Evolutionary conservation across 23 tunicate genomes (phyloP), one percentile per base, ranked within the genome.

Genomic region (Phallusia fumigata): DNA sequence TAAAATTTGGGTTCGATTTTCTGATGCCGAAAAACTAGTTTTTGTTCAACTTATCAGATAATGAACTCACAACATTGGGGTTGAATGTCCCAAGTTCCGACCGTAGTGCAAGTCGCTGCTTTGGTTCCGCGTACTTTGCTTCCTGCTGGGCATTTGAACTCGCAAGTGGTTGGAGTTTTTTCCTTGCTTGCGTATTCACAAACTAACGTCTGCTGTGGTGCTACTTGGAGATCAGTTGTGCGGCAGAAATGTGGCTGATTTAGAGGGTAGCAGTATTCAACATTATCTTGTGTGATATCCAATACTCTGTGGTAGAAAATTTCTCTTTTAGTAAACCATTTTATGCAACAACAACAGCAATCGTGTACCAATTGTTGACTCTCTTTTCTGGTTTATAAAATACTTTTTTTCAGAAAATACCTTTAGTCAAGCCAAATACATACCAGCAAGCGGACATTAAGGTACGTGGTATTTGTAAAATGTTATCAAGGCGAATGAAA

Each of bases 61-160:
- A 58, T 6, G 3, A 21, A 83, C 92, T 88, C 45, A 88, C 92
- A 88, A 30, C 92, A 88, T 49, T 49, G 65, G 15, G 92, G 87
- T 31, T 77, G 30, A 0, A 78, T 52, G 28, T 88, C 51, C 87
- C 87, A 88, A 13, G 65, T 83, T 26, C 92, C 92, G 15, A 22
- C 51, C 30, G 51, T 79, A 0, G 32, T 33, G 77, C 95, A 90
- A 0, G 24, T 33, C 0, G 82, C 78, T 34, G 36, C 76, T 58
- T 84, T 90, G 40, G 74, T 88, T 18, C 84, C 86, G 36, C 84
- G 50, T 0, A 85, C 84, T 40, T 81, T 79, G 21, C 76, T 77
- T 11, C 95, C 95, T 3, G 69, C 33, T 0, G 95, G 95, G 52
- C 95, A 90, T 11, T 75, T 16, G 34, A 90, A 84, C 28, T 31